A percentile compares a stretch with the other conserved stretches of the same genome.
Conservation (phyloP, 2,113 vertebrate genomes). For the Phainopepla nitens region DNA sequence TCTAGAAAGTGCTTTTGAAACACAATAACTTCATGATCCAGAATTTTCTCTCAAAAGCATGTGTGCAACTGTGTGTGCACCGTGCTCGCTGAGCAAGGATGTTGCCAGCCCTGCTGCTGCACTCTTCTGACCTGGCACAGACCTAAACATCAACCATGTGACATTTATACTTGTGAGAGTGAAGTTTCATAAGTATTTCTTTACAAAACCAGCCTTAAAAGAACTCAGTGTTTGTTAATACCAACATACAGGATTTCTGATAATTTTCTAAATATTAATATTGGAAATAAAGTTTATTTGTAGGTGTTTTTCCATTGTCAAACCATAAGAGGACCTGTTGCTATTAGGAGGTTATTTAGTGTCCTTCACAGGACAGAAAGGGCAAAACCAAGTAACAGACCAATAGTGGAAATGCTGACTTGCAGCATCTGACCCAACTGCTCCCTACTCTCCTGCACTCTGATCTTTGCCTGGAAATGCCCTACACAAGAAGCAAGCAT, state of each 20-base stretch:
- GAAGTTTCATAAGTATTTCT: background rate
- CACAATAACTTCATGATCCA: background rate
- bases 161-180: background rate
- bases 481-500: background rate
- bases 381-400: conserved; percentile 75
- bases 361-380: conserved; percentile 82
- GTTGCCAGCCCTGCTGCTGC: background rate
- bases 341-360: conserved; percentile 77
- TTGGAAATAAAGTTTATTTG: background rate
- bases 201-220: background rate
- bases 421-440: background rate
- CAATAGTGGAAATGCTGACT: background rate
- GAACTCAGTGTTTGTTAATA: background rate
- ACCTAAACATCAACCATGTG: background rate
- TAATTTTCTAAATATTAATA: background rate
- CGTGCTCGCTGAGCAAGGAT: background rate
- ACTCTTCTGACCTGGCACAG: background rate
- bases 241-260: background rate
- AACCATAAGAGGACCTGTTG: conserved; percentile 80
- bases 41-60: background rate
- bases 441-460: background rate
- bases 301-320: conserved; percentile 84
- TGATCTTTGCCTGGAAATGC: background rate
- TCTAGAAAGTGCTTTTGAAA: background rate
- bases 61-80: background rate